Evolutionary conservation across 2,888 invertebrate species (phyloP).

Genomic region (Myopa testacea): DNA sequence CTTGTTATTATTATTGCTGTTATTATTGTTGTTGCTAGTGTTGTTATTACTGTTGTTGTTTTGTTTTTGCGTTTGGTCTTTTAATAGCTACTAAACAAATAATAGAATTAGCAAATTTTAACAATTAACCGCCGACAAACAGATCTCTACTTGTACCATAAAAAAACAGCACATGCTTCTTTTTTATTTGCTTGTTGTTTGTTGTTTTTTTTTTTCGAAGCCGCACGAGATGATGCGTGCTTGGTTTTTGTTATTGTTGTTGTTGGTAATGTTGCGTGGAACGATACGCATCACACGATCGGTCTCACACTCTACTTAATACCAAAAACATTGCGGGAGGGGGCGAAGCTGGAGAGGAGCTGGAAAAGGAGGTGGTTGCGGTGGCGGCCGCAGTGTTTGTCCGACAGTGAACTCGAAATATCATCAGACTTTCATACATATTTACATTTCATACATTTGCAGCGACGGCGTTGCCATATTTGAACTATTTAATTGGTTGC

Average conservation of each 20-base stretch:
- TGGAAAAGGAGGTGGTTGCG: not conserved
- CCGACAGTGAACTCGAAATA: slow-evolving; percentile 64
- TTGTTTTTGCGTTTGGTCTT: not conserved
- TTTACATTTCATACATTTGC: not conserved
- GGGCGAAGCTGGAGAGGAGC: not conserved
- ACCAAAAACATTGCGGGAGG: not conserved
- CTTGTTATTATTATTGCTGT: no score
- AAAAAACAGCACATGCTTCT: not conserved
- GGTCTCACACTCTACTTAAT: slow-evolving; percentile 1
- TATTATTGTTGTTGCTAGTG: no score
- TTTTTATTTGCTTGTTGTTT: no score
- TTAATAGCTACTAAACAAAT: not conserved
- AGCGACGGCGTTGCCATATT: not conserved
- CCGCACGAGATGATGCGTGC: slow-evolving; percentile 3
- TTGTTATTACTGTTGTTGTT: no score
- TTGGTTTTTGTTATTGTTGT: slow-evolving; percentile 1
- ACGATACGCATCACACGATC: not conserved
- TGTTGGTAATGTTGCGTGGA: not conserved
- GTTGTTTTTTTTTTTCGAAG: not conserved
- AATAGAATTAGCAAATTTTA: not conserved
- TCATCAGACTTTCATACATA: slow-evolving; percentile 40
- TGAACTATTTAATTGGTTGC: not conserved
- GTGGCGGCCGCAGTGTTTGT: slow-evolving; percentile 46
- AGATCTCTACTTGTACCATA: not conserved
- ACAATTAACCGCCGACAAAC: not conserved